Base-by-base conservation (phyloP, 2,888 invertebrate genomes). In the Nymphalis urticae region DNA sequence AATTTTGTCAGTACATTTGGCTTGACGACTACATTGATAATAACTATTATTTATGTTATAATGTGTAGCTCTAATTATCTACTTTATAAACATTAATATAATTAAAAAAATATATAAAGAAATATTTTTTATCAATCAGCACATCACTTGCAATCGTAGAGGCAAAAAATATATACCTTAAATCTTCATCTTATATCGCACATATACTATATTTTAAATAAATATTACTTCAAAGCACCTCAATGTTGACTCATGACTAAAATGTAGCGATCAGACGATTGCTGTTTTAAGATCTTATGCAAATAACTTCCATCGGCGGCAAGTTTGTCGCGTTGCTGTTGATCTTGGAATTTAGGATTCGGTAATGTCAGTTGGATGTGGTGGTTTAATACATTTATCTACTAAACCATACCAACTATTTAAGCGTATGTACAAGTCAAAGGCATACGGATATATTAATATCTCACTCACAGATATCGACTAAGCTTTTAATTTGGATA, bases 281-380 rank as follows among this genome's bases (percentile, higher is more conserved):
- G 88, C 85, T 85, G 86, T 86, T 87, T 86, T 88, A 87, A 88
- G 87, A 86, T 87, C 87, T 87, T 87, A 86, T 86, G 87, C 85
- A 88, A 88, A 88, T 87, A 85, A 73, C 81, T 80, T 79, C 75
- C 80, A 74, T 79, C 79, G 76, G 74, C 81, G 82, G 81, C 79
- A 80, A 85, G 83, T 85, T 86, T 85, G 83, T 85, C 83, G 82
- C 77, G 79, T 79, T 80, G 77, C 78, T 78, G 79, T 77, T 75
- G 78, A 76, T 74, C 75, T 70, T 73, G 76, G 82, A 77, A 83
- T 81, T 78, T 73, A 67, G 54, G n/a, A 9, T 60, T 62, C 21
- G 51, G 60, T 47, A n/a, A 24, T 74, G 27, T 56, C 2, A 17
- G 16, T 56, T 56, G 72, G 76, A 78, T 75, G 58, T 64, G 77